Base-by-base conservation (phyloP, 1,140 invertebrate genomes). In the Drosophila sproati region DNA sequence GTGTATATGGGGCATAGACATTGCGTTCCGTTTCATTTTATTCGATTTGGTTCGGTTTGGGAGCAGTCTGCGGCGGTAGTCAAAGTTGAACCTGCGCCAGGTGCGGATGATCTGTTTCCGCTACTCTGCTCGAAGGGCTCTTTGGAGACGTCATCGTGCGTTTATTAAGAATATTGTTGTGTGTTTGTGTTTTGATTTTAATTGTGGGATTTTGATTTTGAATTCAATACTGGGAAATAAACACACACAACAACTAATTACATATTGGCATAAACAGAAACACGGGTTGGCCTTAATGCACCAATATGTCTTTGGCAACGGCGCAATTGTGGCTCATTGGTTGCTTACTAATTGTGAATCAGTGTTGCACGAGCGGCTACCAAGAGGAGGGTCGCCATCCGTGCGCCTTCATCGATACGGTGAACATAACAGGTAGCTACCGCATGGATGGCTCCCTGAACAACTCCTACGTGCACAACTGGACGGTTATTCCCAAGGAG, bases 331-430 rank as follows among this genome's bases (percentile, higher is more conserved):
- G 50, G 10, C 6, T 56, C 2, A 7, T 56, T 39, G 48, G 35
- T 8, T 51, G 32, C 28, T 8, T 81, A 2, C 29, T 70, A 31
- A 8, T 63, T n/a, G 29, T 73, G 31, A 29, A 10, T 48, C 48
- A 45, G 20, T 64, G 34, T 5, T 0, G 45, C 5, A 55, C 67
- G 12, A 67, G 57, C 51, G 60, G 48, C 32, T 60, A 60, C 8
- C 83, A 80, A 43, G 85, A 83, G 60, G 90, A 91, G 61, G 73
- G 59, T 5, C 82, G 76, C 34, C 80, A 92, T 67, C 91, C 89
- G 3, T 92, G 91, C 45, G 81, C 88, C 32, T 92, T 92, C n/a
- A 91, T 92, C 28, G 91, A 92, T 12, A 91, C 91, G 0, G 72
- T 74, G 0, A 91, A 92, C 35, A 89, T 92, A 3, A 86, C 78